A percentile compares a stretch with the other conserved stretches of the same genome.
phyloP scores from a whole-genome alignment of 2,797 vertebrate species.

The Danio aesculapii region DNA sequence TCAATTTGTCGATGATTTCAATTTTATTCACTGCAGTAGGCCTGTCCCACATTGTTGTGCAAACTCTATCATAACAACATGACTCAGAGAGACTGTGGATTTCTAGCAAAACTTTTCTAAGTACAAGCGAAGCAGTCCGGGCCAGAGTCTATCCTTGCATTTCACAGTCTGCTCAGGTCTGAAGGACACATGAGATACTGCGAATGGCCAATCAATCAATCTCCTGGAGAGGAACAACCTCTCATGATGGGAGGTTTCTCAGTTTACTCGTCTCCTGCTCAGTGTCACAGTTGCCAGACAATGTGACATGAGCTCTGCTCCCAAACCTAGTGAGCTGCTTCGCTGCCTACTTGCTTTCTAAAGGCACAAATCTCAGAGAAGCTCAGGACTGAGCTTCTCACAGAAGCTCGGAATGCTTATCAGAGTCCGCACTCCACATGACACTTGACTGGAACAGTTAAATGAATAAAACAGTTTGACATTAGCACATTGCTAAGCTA shows the following conservation, averaged over 20 bases:
- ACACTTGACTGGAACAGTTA: not conserved
- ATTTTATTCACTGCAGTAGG: not conserved
- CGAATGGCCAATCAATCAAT: constrained; percentile 79
- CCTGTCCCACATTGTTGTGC: not conserved
- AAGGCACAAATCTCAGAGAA: not conserved
- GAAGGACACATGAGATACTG: constrained; percentile 72
- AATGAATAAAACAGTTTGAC: not conserved
- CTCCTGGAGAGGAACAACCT: constrained; percentile 63
- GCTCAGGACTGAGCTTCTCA: not conserved
- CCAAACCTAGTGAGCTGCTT: not conserved
- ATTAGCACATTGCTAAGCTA: not conserved
- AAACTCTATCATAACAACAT: not conserved
- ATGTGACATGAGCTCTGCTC: constrained; percentile 16
- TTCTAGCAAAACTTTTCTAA: not conserved
- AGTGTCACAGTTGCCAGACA: not conserved
- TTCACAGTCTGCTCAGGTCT: constrained; percentile 55
- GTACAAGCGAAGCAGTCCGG: constrained; percentile 55
- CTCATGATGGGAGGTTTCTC: constrained; percentile 61
- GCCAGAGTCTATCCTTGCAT: constrained; percentile 64
- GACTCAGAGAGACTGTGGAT: not conserved
- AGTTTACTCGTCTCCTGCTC: constrained; percentile 9
- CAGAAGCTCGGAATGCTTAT: not conserved
- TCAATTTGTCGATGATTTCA: not conserved
- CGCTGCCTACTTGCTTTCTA: not conserved
- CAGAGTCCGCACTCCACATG: not conserved